Base-by-base conservation (phyloP, 1,140 invertebrate species). In the Euura saliciscinereae region DNA sequence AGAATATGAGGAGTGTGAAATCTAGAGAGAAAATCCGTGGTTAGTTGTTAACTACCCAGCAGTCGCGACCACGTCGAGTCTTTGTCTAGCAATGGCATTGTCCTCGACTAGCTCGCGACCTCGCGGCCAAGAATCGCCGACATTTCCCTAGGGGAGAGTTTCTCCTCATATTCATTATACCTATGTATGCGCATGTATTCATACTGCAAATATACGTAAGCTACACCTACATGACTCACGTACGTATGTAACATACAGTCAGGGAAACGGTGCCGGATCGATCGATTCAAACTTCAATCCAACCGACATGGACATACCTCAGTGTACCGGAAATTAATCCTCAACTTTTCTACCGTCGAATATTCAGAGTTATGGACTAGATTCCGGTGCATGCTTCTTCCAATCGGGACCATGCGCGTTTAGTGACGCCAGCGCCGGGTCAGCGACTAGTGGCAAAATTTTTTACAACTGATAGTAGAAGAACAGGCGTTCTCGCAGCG, bases 31-130 rank as follows among this genome's bases (percentile, higher is more conserved):
- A n/a, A 11, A 59, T 59, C 51, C 51, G 8, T 8, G 51, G 51
- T 59, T n/a, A 59, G 51, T 59, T 59, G 51, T 59, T 59, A 59
- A 59, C 51, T 59, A 59, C 51, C 51, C 51, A 59, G 51, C 6
- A 59, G 10, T 59, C 51, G 51, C 51, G 3, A 59, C 51, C 51
- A 59, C 51, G 3, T 59, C 10, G 51, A 59, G 13, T n/a, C 51
- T 59, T 59, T 59, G 51, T 59, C 51, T 59, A 59, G 10, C 3
- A 59, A 6, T n/a, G 0, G 51, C 8, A 8, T 59, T 59, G 51
- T 59, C 51, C 51, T 59, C n/a, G 51, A 11, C 6, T 51, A 59
- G 51, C 13, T 59, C 51, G 51, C 51, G 51, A 59, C 51, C 51
- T 59, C 51, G 8, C 51, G 51, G 2, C 51, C 51, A 8, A 59